These are phyloP conservation scores for Pluvianellus socialis DNA, from an alignment of 2,113 vertebrate genomes.

Conservation along the genomic window DNA sequence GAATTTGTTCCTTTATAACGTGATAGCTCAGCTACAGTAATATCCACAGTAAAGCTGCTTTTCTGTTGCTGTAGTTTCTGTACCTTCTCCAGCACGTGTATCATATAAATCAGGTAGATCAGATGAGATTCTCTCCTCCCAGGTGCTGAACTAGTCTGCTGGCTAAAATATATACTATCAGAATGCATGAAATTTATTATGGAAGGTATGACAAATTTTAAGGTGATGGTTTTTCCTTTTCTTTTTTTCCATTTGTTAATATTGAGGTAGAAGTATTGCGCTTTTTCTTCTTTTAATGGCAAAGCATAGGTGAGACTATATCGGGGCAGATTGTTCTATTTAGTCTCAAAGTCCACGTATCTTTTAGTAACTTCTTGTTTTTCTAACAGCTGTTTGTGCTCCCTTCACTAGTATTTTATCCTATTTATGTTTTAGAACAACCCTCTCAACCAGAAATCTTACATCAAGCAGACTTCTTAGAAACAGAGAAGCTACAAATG, in stretches of 20 bases:
- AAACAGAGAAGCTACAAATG: conserved; percentile 86
- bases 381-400: background rate
- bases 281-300: background rate
- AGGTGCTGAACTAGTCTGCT: background rate
- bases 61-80: background rate
- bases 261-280: background rate
- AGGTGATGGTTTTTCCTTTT: background rate
- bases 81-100: background rate
- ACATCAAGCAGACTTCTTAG: conserved; percentile 80
- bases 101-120: background rate
- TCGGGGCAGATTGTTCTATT: background rate
- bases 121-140: background rate
- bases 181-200: background rate
- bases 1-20: background rate
- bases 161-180: background rate
- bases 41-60: background rate
- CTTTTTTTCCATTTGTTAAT: background rate
- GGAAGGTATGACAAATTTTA: background rate
- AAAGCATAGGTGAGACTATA: background rate
- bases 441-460: conserved; percentile 83
- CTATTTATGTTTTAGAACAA: conserved; percentile 79
- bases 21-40: background rate
- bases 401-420: background rate
- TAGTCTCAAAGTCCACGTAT: background rate
- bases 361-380: background rate